Conservation (phyloP, 2,113 vertebrate genomes). For the Numenius arquata region DNA sequence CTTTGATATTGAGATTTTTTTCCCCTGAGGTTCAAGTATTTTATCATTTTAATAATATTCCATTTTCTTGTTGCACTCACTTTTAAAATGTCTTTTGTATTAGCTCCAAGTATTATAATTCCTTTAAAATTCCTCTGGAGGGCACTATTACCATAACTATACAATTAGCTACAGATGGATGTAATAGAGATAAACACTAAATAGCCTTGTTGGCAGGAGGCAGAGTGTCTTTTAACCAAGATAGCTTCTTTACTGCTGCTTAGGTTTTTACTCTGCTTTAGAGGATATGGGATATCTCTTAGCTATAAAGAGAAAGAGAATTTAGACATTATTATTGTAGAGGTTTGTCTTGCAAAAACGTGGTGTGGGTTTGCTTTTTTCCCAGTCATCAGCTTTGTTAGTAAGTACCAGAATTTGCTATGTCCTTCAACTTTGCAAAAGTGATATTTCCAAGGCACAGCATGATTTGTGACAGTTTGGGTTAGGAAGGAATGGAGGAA, state of each 20-base stretch:
- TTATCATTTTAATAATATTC: conserved; percentile 38
- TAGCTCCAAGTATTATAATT: conserved; percentile 44
- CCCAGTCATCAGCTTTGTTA: background rate
- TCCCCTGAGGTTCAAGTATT: conserved; percentile 1
- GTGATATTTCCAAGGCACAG: background rate
- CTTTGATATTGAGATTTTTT: conserved; percentile 12
- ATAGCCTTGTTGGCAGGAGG: conserved; percentile 21
- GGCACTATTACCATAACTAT: conserved; percentile 76
- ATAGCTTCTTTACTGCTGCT: background rate
- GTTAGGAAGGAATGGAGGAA: background rate
- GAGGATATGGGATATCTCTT: background rate
- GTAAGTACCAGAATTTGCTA: background rate
- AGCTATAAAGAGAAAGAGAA: background rate
- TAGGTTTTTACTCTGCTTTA: background rate
- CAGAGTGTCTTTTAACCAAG: conserved; percentile 6
- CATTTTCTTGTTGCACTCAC: conserved; percentile 11
- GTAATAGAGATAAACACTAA: conserved; percentile 28
- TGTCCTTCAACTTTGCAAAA: background rate
- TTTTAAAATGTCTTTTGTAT: background rate
- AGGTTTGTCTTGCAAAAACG: background rate
- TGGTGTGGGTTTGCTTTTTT: background rate
- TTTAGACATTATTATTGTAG: background rate
- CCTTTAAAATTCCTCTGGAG: conserved; percentile 76
- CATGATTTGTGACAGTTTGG: background rate
- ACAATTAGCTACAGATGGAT: conserved; percentile 43